Conservation (phyloP, 2,797 vertebrate species). For the Antennarius maculatus region DNA sequence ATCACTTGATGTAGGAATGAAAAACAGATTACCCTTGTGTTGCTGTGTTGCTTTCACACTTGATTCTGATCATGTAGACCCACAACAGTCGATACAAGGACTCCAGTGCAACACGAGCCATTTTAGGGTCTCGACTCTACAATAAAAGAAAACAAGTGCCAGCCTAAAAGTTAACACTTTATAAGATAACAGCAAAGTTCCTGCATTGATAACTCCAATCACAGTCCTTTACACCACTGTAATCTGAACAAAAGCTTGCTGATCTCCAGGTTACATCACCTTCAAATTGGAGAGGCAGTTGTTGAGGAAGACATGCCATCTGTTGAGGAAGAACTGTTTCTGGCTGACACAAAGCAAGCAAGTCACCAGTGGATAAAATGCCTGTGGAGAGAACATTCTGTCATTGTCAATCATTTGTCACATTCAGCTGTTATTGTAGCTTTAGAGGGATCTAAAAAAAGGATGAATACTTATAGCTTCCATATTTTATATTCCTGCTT, state of each 20-base stretch:
- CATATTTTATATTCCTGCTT: background rate
- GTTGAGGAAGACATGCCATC: conserved; percentile 98
- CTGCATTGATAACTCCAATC: background rate
- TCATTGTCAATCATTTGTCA: conserved; percentile 5
- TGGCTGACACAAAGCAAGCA: conserved; percentile 98
- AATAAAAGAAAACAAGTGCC: conserved; percentile 12
- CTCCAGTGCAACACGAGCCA: conserved; percentile 98
- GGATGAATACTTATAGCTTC: background rate
- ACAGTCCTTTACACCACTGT: background rate
- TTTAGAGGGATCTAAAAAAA: background rate
- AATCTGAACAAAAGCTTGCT: background rate
- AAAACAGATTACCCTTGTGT: conserved; percentile 88
- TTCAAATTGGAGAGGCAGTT: conserved; percentile 99
- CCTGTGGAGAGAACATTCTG: conserved; percentile 78
- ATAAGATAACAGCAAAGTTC: background rate
- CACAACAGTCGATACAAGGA: conserved; percentile 96
- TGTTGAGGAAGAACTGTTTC: conserved; percentile 96
- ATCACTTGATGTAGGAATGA: background rate
- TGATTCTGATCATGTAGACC: conserved; percentile 99
- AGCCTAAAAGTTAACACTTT: background rate
- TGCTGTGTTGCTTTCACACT: conserved; percentile 99
- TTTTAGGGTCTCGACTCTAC: conserved; percentile 99
- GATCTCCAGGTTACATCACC: conserved; percentile 72
- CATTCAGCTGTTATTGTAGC: background rate
- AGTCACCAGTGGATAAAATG: conserved; percentile 95